These are phyloP conservation scores for Pagetopsis macropterus DNA, from an alignment of 2,797 vertebrate species.

Conservation along the genomic window DNA sequence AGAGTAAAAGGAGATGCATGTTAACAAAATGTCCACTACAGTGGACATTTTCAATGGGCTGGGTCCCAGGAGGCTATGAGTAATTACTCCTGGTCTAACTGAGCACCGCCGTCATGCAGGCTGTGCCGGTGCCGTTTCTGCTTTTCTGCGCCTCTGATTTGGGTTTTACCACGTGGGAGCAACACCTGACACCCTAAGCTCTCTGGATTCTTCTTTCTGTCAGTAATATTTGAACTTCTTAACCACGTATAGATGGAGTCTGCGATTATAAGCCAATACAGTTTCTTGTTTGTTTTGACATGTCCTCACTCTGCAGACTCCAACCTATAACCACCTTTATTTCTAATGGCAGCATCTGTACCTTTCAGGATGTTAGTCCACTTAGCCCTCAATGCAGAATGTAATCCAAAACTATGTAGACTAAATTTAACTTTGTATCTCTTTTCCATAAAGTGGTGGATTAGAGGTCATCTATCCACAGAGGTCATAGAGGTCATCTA, in stretches of 20 bases:
- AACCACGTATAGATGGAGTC: too few relatives aligned
- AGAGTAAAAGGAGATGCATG: too few relatives aligned
- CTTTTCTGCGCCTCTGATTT: constrained; percentile 28
- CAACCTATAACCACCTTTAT: background rate
- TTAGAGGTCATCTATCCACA: constrained; percentile 78
- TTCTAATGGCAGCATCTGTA: background rate
- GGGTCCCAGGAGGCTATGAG: too few relatives aligned
- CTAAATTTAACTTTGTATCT: constrained; percentile 17
- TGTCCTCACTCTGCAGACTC: too few relatives aligned
- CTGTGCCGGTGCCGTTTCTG: background rate
- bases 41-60: too few relatives aligned
- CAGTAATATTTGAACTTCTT: constrained; percentile 56
- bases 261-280: too few relatives aligned
- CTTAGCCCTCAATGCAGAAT: background rate
- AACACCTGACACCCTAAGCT: constrained; percentile 33
- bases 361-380: background rate
- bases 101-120: constrained; percentile 51
- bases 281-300: too few relatives aligned
- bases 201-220: constrained; percentile 67
- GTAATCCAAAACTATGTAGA: background rate
- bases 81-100: background rate
- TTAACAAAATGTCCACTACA: too few relatives aligned
- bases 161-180: constrained; percentile 38
- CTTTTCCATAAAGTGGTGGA: constrained; percentile 65
- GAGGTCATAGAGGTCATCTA: constrained; percentile 74